Percentiles rank a stretch among this genome's conserved stretches.
Conservation (phyloP, 2,797 vertebrate species). For the Pangasius krempfi region DNA sequence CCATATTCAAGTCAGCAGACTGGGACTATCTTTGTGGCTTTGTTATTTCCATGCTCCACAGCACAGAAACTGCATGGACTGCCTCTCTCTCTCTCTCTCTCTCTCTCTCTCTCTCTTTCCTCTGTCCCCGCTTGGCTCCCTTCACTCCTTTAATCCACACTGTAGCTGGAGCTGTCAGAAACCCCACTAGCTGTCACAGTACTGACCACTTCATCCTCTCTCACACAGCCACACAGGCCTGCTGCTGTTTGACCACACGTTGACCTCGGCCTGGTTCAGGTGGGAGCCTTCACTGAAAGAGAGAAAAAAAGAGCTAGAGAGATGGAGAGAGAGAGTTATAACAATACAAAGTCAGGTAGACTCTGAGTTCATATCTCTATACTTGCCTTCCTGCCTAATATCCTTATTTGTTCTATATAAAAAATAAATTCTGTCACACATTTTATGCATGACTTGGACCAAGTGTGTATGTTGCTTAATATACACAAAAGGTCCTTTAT, state of each 20-base stretch:
- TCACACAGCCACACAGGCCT: conserved; percentile 45
- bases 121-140: not conserved
- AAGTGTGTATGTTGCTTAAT: conserved; percentile 37
- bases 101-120: conserved; percentile 15
- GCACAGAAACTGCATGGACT: conserved; percentile 30
- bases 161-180: conserved; percentile 70
- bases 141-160: conserved; percentile 52
- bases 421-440: conserved; percentile 57
- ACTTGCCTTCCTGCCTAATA: conserved; percentile 21
- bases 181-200: conserved; percentile 71
- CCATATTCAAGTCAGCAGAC: conserved; percentile 36
- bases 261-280: conserved; percentile 53
- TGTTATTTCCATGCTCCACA: conserved; percentile 44
- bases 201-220: conserved; percentile 74
- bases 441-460: conserved; percentile 51
- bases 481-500: not conserved
- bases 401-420: conserved; percentile 56
- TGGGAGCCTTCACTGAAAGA: conserved; percentile 49
- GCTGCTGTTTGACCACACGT: conserved; percentile 54
- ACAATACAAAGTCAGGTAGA: conserved; percentile 34
- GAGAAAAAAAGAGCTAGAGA: conserved; percentile 25
- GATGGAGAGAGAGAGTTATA: conserved; percentile 22
- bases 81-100: not conserved
- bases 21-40: conserved; percentile 27
- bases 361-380: conserved; percentile 56